Percentiles rank a stretch among this genome's conserved stretches.
Conservation (phyloP, 2,888 invertebrate genomes). For the Chymomyza procnemis region DNA sequence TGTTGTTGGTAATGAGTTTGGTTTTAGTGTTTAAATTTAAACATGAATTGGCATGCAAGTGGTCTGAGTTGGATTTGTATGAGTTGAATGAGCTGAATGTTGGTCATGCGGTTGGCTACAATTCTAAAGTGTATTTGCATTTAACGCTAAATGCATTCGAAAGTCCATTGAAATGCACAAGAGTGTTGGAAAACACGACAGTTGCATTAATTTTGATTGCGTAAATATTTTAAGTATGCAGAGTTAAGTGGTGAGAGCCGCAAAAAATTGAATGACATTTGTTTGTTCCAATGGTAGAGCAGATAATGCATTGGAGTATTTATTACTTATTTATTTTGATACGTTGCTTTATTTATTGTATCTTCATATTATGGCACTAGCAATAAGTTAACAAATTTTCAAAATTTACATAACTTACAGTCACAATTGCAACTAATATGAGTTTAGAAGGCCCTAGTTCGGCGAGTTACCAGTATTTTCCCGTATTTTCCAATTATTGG, state of each 20-base stretch:
- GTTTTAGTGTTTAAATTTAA: slow-evolving; percentile 72
- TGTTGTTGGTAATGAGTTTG: slow-evolving; percentile 72
- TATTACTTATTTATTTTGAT: too few relatives aligned
- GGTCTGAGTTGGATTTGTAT: too few relatives aligned
- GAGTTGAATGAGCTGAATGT: neutral
- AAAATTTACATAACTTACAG: too few relatives aligned
- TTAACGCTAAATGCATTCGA: slow-evolving; percentile 70
- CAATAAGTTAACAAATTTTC: too few relatives aligned
- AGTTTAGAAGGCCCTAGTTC: too few relatives aligned
- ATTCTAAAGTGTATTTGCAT: slow-evolving; percentile 77
- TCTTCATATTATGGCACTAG: too few relatives aligned
- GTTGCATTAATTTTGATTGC: slow-evolving; percentile 73
- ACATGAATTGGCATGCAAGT: slow-evolving; percentile 26
- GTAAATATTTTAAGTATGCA: slow-evolving; percentile 66
- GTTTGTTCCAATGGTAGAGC: slow-evolving; percentile 17
- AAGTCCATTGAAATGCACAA: slow-evolving; percentile 27
- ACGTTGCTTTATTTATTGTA: too few relatives aligned
- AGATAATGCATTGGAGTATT: neutral
- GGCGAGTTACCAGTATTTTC: too few relatives aligned
- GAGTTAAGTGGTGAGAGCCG: slow-evolving; percentile 37
- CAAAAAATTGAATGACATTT: slow-evolving; percentile 32
- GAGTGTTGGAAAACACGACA: slow-evolving; percentile 60
- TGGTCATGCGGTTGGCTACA: slow-evolving; percentile 50
- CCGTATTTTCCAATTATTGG: too few relatives aligned
- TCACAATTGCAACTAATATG: too few relatives aligned